Evolutionary conservation across 2,113 vertebrate species (phyloP).

Genomic region (Mungos mungo): DNA sequence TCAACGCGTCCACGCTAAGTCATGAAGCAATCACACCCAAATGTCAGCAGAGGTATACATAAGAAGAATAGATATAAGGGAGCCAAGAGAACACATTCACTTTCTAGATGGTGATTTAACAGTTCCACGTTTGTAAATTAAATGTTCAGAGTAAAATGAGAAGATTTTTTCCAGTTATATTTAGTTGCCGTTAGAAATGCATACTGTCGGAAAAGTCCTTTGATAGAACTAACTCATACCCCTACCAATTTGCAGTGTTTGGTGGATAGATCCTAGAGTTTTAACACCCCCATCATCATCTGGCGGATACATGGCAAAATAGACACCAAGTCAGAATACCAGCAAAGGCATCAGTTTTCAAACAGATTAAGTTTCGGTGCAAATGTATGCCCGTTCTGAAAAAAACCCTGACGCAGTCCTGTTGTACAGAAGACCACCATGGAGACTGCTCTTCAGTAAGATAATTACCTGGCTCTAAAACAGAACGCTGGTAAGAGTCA

Average conservation of each 20-base stretch:
- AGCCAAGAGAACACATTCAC: neutral
- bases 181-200: neutral
- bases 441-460: neutral
- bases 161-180: neutral
- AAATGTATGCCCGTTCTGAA: conserved; percentile 20
- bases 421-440: neutral
- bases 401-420: neutral
- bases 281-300: neutral
- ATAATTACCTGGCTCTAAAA: neutral
- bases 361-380: neutral
- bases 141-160: neutral
- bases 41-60: neutral
- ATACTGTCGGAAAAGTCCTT: neutral
- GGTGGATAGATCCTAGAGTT: neutral
- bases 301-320: neutral
- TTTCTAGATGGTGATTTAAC: neutral
- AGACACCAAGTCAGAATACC: neutral
- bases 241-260: neutral
- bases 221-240: neutral
- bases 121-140: neutral
- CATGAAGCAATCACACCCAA: neutral
- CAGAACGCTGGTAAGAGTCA: neutral
- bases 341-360: neutral
- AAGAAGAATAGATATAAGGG: fast-evolving
- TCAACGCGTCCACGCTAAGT: neutral